Base-by-base conservation (phyloP, 2,888 invertebrate species). In the Oscheius sp. region DNA sequence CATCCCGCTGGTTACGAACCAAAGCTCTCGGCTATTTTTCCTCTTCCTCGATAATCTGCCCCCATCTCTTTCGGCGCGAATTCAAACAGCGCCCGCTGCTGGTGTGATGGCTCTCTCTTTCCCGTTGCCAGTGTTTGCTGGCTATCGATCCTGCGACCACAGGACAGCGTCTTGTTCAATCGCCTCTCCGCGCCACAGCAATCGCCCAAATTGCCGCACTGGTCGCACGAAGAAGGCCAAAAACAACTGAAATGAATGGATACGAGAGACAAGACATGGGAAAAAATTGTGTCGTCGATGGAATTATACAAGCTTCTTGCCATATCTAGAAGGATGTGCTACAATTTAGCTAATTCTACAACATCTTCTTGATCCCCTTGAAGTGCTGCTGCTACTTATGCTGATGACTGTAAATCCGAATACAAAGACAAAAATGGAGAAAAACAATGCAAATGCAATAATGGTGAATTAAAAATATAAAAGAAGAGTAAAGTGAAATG, bases 91-190 rank as follows among this genome's bases (percentile, higher is more conserved):
- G 23, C 53, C 41, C 43, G 41, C 53, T n/a, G n/a, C 43, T 43
- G 45, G 6, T 46, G 49, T 49, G 49, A 49, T 49, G 64, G 3
- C 35, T 9, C 35, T 35, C 35, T 35, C 35, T 35, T 9, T 35
- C 35, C 5, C 56, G 23, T 49, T 45, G 49, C 18, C 2, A n/a
- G 25, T 63, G 63, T 25, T 27, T 25, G 66, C 49, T 18, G 35
- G 55, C 55, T 53, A 69, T 69, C 56, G 69, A 69, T 69, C 69
- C 43, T 12, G 69, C 69, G 69, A 69, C 35, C 69, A 69, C 55
- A 41, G 69, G 46, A 18, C 35, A 46, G 49, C 52, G 27, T 23
- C 61, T 16, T 29, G 49, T 18, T 21, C 64, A 64, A 64, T 69
- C 69, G 69, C 69, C 46, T 13, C 66, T 35, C 58, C 16, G 25